Evolutionary conservation across 2,113 vertebrate genomes (phyloP), one percentile per base, ranked within the genome.

Genomic region (Coracopsis vasa): DNA sequence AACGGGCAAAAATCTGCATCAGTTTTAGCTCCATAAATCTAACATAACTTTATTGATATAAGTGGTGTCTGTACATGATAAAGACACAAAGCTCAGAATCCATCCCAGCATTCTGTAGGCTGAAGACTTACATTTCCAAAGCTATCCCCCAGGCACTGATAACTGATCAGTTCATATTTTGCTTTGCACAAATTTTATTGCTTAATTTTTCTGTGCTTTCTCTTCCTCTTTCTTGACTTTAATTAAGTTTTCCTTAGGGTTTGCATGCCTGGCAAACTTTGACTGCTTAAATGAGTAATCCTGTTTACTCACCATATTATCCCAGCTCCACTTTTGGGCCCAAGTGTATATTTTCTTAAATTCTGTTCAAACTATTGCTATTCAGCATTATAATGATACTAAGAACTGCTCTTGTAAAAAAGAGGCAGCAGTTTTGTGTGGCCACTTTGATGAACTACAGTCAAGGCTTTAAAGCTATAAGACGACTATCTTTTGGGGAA

Each of bases 91-190:
- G 41, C 25, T 72, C 41, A 41, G 42, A 83, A 73, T 64, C 53
- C 24, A 37, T 29, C 31, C n/a, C 80, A 86, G 48, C 78, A 20
- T 60, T 56, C 67, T 53, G 58, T 74, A 86, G 82, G 82, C 73
- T 73, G 44, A 65, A 82, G 86, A 28, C 91, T 97, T 86, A 91
- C 39, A 27, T 96, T 97, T 97, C 97, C 97, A 96, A 83, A 97
- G 96, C 56, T 95, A 92, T 94, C 88, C 94, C 86, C 90, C 27
- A 90, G 84, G 92, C 80, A 87, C 95, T 92, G 89, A 88, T 91
- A 96, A 97, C 86, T 70, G 80, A 98, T 95, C 94, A 95, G 97
- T 95, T 98, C 94, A 88, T 96, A 94, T 96, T 97, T 97, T 96
- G 82, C 96, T 96, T 97, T 92, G 84, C 86, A 94, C 74, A 95